Percentiles rank a stretch among this genome's conserved stretches.
Evolutionary conservation across 2,888 invertebrate species (phyloP).

Genomic region (Chaitophorus viminalis): DNA sequence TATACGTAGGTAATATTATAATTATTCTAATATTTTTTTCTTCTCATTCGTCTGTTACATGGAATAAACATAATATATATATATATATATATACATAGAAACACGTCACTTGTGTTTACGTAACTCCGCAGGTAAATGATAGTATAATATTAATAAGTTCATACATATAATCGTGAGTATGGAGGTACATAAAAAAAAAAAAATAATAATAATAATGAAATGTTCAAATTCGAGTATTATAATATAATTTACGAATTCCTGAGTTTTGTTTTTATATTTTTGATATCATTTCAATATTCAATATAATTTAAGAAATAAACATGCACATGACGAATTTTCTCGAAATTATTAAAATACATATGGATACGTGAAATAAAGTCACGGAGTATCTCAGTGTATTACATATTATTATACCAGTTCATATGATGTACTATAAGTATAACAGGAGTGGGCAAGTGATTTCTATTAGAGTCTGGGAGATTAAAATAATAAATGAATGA

Average conservation of each 20-base stretch:
- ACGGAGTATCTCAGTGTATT: no score
- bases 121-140: background rate
- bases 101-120: background rate
- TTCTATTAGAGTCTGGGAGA: no score
- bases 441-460: no score
- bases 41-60: background rate
- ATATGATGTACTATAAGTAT: no score
- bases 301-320: no score
- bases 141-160: background rate
- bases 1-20: background rate
- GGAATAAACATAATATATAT: background rate
- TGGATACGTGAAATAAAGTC: no score
- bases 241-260: background rate
- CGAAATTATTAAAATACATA: no score
- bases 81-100: background rate
- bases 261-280: background rate
- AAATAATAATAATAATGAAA: background rate
- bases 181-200: background rate
- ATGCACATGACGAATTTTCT: no score
- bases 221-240: background rate
- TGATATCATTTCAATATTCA: no score
- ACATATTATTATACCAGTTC: no score
- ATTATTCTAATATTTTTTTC: background rate
- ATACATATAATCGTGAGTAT: background rate
- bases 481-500: no score